phyloP scores from a whole-genome alignment of 1,140 invertebrate genomes.

The Hyles vespertilio region DNA sequence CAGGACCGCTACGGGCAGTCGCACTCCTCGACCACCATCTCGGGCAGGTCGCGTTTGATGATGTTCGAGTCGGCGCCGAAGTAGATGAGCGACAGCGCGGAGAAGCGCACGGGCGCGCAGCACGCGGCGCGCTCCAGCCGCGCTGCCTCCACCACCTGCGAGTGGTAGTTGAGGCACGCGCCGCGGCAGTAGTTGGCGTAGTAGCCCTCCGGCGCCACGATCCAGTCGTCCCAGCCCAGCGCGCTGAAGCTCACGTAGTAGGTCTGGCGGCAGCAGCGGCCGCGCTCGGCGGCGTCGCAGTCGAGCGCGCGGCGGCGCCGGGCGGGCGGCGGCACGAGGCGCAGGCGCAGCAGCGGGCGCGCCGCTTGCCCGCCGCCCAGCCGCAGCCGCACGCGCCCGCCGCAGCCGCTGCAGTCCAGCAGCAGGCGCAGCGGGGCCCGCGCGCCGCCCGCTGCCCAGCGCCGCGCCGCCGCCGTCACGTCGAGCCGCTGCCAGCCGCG shows the following conservation, averaged over 20 bases:
- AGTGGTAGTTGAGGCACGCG: conserved; percentile 91
- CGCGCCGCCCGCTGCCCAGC: conserved; percentile 78
- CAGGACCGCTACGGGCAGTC: conserved; percentile 86
- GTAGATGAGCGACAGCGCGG: conserved; percentile 94
- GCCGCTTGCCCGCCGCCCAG: conserved; percentile 76
- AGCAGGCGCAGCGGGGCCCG: conserved; percentile 82
- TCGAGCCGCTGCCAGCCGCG: conserved; percentile 92
- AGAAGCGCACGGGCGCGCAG: conserved; percentile 95
- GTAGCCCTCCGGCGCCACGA: conserved; percentile 92
- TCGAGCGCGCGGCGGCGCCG: conserved; percentile 88
- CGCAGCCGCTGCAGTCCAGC: conserved; percentile 90
- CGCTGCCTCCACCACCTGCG: conserved; percentile 92
- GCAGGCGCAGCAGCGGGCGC: conserved; percentile 89
- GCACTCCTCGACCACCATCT: conserved; percentile 98
- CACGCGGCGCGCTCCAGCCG: conserved; percentile 91
- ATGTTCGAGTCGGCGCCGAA: conserved; percentile 93
- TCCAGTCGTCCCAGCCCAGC: conserved; percentile 96
- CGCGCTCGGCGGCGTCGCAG: conserved; percentile 84
- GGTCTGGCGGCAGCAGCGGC: conserved; percentile 92
- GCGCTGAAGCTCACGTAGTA: conserved; percentile 94
- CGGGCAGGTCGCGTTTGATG: conserved; percentile 94
- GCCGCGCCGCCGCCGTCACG: conserved; percentile 84
- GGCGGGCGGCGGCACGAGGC: conserved; percentile 81
- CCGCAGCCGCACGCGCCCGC: conserved; percentile 81
- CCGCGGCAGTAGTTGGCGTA: conserved; percentile 96